Percentiles rank a stretch among this genome's conserved stretches.
These are phyloP conservation scores for Holocentrus rufus DNA, from an alignment of 2,797 vertebrate genomes.

Conservation along the genomic window DNA sequence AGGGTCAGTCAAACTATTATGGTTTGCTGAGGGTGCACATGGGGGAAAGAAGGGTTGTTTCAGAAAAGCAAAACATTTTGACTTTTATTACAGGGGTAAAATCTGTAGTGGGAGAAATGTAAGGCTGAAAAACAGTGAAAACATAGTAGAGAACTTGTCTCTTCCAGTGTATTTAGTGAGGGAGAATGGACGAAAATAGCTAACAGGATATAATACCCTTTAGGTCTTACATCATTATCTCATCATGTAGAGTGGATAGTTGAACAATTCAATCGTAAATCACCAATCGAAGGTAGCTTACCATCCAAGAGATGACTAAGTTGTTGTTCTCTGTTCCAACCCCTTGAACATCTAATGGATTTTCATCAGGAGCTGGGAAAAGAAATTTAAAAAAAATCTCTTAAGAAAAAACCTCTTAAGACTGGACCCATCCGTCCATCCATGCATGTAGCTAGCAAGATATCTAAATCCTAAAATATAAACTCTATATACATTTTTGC, in stretches of 20 bases:
- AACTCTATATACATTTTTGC: too few species aligned
- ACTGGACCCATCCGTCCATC: background rate
- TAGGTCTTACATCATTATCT: too few species aligned
- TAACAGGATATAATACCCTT: too few species aligned
- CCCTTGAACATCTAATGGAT: constrained; percentile 86
- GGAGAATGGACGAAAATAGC: too few species aligned
- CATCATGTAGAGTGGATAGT: too few species aligned
- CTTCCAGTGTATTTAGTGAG: too few species aligned
- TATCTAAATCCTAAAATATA: too few species aligned
- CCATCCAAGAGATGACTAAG: constrained; percentile 93
- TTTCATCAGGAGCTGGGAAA: constrained; percentile 89
- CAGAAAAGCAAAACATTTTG: background rate
- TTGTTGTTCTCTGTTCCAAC: constrained; percentile 88
- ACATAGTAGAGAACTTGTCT: background rate
- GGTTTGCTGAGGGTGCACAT: background rate
- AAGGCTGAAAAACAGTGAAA: background rate
- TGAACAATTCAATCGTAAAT: too few species aligned
- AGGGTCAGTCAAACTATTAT: background rate
- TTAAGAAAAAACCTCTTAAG: too few species aligned
- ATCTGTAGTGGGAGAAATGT: background rate
- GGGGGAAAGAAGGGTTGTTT: background rate
- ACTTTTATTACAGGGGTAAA: background rate
- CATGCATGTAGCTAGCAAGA: too few species aligned
- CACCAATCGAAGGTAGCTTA: constrained; percentile 69
- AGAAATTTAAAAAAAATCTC: background rate